These are phyloP conservation scores for Nesoenas mayeri DNA, from an alignment of 2,113 vertebrate genomes.

Conservation along the genomic window DNA sequence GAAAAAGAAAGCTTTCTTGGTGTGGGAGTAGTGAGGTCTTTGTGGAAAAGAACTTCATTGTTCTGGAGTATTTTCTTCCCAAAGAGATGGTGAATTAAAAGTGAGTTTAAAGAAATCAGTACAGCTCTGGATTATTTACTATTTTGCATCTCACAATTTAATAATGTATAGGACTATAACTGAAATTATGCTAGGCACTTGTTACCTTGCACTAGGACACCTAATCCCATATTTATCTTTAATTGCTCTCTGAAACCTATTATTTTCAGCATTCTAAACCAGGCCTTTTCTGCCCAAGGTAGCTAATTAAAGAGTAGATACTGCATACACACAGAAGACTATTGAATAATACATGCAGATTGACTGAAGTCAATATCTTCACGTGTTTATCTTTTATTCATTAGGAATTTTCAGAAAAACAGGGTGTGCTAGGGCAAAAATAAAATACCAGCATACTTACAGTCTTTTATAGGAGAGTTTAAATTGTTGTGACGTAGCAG, in stretches of 20 bases:
- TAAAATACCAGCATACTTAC: neutral
- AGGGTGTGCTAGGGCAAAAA: neutral
- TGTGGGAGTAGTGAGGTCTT: neutral
- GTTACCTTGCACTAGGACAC: neutral
- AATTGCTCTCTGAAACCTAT: slow-evolving; percentile 54
- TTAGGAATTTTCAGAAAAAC: slow-evolving; percentile 51
- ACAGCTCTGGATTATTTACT: neutral
- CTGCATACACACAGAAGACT: neutral
- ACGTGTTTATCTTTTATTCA: slow-evolving; percentile 71
- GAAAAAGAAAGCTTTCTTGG: neutral
- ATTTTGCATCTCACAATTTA: slow-evolving; percentile 28
- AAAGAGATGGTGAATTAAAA: neutral
- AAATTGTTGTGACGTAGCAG: neutral
- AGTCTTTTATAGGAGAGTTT: neutral
- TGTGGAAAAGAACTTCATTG: neutral
- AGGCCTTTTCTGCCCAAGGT: slow-evolving; percentile 46
- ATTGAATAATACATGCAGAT: slow-evolving; percentile 75
- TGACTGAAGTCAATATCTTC: slow-evolving; percentile 69
- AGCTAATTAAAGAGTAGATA: slow-evolving; percentile 67
- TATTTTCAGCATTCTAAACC: slow-evolving; percentile 54
- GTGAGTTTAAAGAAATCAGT: neutral
- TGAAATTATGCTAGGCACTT: neutral
- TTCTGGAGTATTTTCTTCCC: neutral
- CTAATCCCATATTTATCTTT: slow-evolving; percentile 44
- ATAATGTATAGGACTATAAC: neutral